These are phyloP conservation scores for Eustalomyia histrio DNA, from an alignment of 2,888 invertebrate species.

Conservation along the genomic window DNA sequence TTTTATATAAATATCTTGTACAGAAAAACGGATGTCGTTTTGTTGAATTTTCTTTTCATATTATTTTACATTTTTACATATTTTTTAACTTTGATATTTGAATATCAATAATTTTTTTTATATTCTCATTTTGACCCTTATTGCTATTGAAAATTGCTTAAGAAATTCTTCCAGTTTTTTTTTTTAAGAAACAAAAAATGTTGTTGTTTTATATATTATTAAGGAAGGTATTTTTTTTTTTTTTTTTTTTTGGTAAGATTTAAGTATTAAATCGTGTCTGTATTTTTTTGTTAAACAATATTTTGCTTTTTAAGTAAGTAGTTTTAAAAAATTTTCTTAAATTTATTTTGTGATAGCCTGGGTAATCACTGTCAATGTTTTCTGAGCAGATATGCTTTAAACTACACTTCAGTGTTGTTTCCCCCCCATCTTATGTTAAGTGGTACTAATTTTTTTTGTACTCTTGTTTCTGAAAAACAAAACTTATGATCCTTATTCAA, in stretches of 20 bases:
- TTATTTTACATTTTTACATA: slow-evolving; percentile 43
- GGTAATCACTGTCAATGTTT: slow-evolving; percentile 65
- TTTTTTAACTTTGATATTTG: slow-evolving; percentile 60
- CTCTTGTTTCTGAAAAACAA: slow-evolving; percentile 27
- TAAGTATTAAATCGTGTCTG: slow-evolving; percentile 37
- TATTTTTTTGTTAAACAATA: background rate
- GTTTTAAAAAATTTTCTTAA: slow-evolving; percentile 45
- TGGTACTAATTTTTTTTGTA: slow-evolving; percentile 55
- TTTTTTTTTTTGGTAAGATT: too few relatives aligned
- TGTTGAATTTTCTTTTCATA: slow-evolving; percentile 17
- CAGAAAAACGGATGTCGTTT: slow-evolving; percentile 59
- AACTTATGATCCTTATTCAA: slow-evolving; percentile 65
- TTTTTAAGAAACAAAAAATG: slow-evolving; percentile 7
- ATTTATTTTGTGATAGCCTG: slow-evolving; percentile 47
- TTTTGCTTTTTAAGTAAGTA: slow-evolving; percentile 27
- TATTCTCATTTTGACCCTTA: slow-evolving; percentile 43
- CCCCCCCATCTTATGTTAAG: slow-evolving; percentile 53
- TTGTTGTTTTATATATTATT: slow-evolving; percentile 27
- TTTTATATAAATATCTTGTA: slow-evolving; percentile 17
- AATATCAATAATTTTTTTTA: slow-evolving; percentile 62
- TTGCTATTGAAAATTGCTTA: slow-evolving; percentile 60
- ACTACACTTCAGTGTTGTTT: slow-evolving; percentile 34
- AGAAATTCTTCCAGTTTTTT: slow-evolving; percentile 40
- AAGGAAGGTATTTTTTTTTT: slow-evolving; percentile 40
- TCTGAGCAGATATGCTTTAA: slow-evolving; percentile 48